Conservation (phyloP, 2,113 vertebrate species). For the Uria lomvia region DNA sequence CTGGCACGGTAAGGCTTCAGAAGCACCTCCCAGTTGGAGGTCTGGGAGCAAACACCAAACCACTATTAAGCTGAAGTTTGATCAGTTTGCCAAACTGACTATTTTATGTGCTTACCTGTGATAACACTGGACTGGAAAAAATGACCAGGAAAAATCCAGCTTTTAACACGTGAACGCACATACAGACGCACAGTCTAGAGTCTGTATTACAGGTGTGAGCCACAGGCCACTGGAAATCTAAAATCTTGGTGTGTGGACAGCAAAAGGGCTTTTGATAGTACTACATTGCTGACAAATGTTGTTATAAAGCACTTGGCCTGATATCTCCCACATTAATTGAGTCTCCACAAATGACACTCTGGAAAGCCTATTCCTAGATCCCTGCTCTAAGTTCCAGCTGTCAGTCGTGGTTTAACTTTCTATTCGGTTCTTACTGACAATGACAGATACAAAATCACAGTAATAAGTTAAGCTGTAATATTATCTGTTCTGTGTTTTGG, state of each 20-base stretch:
- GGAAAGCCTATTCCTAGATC: background rate
- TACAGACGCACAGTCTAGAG: background rate
- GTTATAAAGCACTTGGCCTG: background rate
- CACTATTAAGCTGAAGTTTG: background rate
- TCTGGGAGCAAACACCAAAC: background rate
- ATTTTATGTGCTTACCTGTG: background rate
- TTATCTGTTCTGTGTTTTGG: background rate
- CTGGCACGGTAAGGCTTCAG: background rate
- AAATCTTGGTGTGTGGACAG: background rate
- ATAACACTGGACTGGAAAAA: background rate
- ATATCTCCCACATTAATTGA: background rate
- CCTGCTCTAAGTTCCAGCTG: rapidly evolving
- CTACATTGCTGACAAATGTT: background rate
- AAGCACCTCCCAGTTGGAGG: background rate
- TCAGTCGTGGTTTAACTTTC: background rate
- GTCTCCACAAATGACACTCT: background rate
- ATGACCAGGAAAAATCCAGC: background rate
- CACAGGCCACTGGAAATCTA: background rate
- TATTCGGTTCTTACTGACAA: background rate
- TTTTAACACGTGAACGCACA: background rate
- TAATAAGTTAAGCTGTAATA: background rate
- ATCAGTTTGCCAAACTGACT: background rate
- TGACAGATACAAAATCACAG: background rate
- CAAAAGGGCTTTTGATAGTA: background rate
- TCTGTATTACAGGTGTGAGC: background rate